A percentile compares a stretch with the other conserved stretches of the same genome.
Conservation (phyloP, 2,113 vertebrate genomes). For the Coregonus clupeaformis region DNA sequence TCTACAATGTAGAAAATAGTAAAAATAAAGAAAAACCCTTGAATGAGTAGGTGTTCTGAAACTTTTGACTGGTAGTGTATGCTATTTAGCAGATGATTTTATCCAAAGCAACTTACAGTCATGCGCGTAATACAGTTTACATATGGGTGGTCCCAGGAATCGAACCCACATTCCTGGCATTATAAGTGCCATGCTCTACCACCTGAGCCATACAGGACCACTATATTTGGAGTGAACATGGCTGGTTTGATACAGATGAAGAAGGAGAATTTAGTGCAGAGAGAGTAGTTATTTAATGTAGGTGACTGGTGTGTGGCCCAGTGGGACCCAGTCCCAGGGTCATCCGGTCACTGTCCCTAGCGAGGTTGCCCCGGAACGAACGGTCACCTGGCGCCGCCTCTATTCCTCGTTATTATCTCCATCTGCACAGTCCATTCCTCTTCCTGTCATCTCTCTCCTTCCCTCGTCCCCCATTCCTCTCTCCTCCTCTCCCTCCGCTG, state of each 20-base stretch:
- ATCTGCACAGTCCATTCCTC: conserved; percentile 93
- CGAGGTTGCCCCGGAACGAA: conserved; percentile 85
- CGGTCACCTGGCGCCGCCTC: conserved; percentile 86
- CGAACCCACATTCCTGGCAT: no score
- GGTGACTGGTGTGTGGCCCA: conserved; percentile 69
- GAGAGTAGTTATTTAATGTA: conserved; percentile 13
- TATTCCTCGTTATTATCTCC: conserved; percentile 86
- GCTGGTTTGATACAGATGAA: conserved; percentile 29
- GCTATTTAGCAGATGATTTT: not conserved
- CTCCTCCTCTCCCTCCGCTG: conserved; percentile 81
- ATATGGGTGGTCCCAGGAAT: no score
- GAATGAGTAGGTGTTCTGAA: no score
- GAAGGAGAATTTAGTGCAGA: not conserved
- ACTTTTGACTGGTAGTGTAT: no score
- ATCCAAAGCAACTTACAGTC: no score
- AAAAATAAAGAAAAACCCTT: no score
- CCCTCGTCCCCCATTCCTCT: conserved; percentile 50
- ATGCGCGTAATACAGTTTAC: no score
- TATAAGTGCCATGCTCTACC: no score
- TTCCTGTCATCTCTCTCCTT: conserved; percentile 88
- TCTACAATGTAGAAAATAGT: no score
- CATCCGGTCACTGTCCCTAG: conserved; percentile 72
- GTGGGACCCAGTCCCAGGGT: conserved; percentile 60
- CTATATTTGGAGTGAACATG: conserved; percentile 5
- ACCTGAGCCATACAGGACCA: no score